phyloP scores from a whole-genome alignment of 2,113 vertebrate genomes.

The Erinaceus europaeus region DNA sequence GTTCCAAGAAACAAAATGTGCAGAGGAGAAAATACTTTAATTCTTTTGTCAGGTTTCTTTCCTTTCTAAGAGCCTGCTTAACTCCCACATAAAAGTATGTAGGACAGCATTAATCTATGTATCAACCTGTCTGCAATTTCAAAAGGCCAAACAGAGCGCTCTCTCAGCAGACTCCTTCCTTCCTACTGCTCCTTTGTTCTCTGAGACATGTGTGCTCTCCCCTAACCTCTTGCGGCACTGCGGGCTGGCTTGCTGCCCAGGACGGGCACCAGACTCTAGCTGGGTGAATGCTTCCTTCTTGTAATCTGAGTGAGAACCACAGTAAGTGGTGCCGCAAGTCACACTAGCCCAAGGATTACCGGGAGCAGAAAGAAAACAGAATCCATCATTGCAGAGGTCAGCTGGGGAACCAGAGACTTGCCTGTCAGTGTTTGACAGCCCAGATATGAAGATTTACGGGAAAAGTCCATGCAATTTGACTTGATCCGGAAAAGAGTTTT shows the following conservation, averaged over 20 bases:
- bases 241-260: conserved; percentile 40
- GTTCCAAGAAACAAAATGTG: not conserved
- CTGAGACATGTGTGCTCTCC: conserved; percentile 10
- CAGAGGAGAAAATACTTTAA: conserved; percentile 55
- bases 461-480: not conserved
- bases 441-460: not conserved
- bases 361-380: conserved; percentile 24
- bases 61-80: conserved; percentile 43
- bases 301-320: conserved; percentile 51
- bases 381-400: conserved; percentile 39
- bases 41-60: conserved; percentile 61
- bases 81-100: conserved; percentile 43
- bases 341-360: conserved; percentile 42
- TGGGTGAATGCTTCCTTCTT: conserved; percentile 44
- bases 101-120: conserved; percentile 32
- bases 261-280: conserved; percentile 29
- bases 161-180: conserved; percentile 33
- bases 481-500: not conserved
- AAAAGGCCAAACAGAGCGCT: conserved; percentile 34
- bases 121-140: conserved; percentile 41
- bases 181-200: conserved; percentile 61
- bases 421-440: not conserved
- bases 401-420: not conserved
- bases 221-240: conserved; percentile 21
- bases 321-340: not conserved